Base-by-base conservation (phyloP, 1,140 invertebrate species). In the Caerostris darwini region DNA sequence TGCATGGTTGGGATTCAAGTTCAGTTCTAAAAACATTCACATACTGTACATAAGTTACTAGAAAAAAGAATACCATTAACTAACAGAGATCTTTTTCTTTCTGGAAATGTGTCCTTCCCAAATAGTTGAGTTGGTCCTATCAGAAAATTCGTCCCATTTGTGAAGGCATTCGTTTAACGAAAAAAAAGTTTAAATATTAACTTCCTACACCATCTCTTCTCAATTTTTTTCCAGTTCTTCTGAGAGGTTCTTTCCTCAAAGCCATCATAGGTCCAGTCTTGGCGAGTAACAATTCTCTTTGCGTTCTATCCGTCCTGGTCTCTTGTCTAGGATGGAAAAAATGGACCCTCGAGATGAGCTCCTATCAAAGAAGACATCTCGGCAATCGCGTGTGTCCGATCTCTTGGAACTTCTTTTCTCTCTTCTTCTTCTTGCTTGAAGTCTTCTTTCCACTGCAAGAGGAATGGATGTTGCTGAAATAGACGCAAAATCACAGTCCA, bases 381-480 rank as follows among this genome's bases (percentile, higher is more conserved):
- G 7, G 85, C 19, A 87, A 87, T 87, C 85, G 85, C 58, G n/a
- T 87, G 85, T 14, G 61, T 56, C 82, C 82, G 53, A 85, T 85
- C 82, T 85, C 17, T 53, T 5, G 7, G 7, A n/a, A 12, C 34
- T 34, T 34, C 34, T 34, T 34, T 77, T 77, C 50, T n/a, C 19
- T 77, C 71, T 12, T 50, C 19, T 34, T 34, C 34, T n/a, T n/a
- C n/a, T 87, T 19, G 53, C 85, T 87, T 50, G 3, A n/a, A 8
- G 85, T 34, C 19, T 19, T 7, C 64, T 3, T 34, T 64, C n/a
- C 50, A 61, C 58, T 64, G 59, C 56, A n/a, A 86, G 19, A 34
- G 85, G 85, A 57, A 50, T 87, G 58, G 85, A 83, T n/a, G 54
- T 34, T 34, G 34, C 12, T 58, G 56, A 83, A 83, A 83, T 83